Percentiles rank a stretch among this genome's conserved stretches.
phyloP scores from a whole-genome alignment of 2,113 vertebrate genomes.

The Panthera tigris region DNA sequence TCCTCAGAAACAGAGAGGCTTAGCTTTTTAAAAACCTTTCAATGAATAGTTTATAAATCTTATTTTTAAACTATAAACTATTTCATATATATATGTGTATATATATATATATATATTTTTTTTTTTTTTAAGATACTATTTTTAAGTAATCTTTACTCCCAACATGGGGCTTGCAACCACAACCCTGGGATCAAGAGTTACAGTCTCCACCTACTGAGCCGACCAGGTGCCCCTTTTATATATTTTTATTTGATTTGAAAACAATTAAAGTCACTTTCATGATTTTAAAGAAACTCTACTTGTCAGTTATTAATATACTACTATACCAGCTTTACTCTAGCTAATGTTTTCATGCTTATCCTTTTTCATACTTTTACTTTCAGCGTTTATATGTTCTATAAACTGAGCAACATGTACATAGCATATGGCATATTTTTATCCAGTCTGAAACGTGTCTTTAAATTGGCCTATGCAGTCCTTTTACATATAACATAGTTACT shows the following conservation, averaged over 20 bases:
- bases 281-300: neutral
- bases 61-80: no score
- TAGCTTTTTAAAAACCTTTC: neutral
- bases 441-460: neutral
- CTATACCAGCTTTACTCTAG: neutral
- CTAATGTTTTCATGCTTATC: neutral
- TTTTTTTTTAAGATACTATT: no score
- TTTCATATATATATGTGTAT: no score
- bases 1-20: neutral
- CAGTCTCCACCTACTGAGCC: no score
- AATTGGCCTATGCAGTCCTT: neutral
- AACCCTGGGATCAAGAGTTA: no score
- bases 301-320: neutral
- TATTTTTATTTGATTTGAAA: neutral
- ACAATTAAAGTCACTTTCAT: neutral
- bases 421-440: neutral
- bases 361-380: neutral
- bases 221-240: neutral
- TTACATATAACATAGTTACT: neutral
- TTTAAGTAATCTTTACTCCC: no score
- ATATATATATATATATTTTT: no score
- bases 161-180: no score
- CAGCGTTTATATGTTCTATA: neutral
- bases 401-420: no score
- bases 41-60: neutral